Base-by-base conservation (phyloP, 1,140 invertebrate species). In the Aphaenogaster ashmeadi region DNA sequence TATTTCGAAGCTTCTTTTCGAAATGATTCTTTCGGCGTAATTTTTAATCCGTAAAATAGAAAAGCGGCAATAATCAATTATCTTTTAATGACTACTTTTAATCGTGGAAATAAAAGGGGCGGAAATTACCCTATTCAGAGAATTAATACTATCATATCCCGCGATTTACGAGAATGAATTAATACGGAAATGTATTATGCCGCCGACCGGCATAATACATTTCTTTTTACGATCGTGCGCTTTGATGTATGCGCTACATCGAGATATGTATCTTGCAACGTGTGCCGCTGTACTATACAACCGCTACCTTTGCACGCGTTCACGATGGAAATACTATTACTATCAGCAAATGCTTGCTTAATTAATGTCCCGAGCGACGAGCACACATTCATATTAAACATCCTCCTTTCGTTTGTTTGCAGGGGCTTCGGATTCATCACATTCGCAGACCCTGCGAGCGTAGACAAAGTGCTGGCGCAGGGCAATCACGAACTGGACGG, bases 381-480 rank as follows among this genome's bases (percentile, higher is more conserved):
- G 54, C 27, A 47, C 27, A 60, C 44, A 74, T 38, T 74, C 69
- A 60, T 50, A 60, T 50, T 74, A 60, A 84, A 62, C 54, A 72
- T 84, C 47, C 33, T 94, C 62, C 92, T 95, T 95, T 95, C 94
- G 94, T 96, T 94, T 96, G 94, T 98, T 84, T 98, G 90, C 97
- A 99, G 99, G 97, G 99, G 99, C 93, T 99, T 99, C 96, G 99
- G 99, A 95, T 99, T 99, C 96, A 98, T 99, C 96, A 99, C 98
- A 96, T 99, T 99, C 96, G 98, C 98, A 95, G 98, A 99, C 96
- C 98, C 98, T 93, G 97, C 98, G 95, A 98, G 98, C 96, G 98
- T 99, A 96, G 98, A 99, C 96, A 98, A 98, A 97, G 98, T 99
- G 95, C 97, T 99, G 96, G 97, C 98, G 93, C 98, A 98, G 97